These are phyloP conservation scores for Thera britannica DNA, from an alignment of 2,888 invertebrate species.

Conservation along the genomic window DNA sequence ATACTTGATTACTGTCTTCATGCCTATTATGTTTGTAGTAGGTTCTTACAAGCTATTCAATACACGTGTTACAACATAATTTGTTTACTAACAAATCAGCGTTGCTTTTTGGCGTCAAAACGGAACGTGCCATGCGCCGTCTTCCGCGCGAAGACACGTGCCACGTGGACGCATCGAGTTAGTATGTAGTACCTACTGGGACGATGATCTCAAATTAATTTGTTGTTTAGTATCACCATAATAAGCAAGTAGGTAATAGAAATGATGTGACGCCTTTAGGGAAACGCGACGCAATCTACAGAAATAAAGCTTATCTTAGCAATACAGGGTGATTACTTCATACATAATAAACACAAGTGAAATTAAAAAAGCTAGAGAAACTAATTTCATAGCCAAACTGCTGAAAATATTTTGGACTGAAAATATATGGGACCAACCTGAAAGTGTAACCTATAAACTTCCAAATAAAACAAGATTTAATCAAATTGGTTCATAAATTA, in stretches of 20 bases:
- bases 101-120: conserved; percentile 27
- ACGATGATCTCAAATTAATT: background rate
- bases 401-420: no score
- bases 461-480: no score
- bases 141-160: conserved; percentile 11
- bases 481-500: no score
- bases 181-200: no score
- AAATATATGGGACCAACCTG: no score
- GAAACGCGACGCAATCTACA: background rate
- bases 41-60: background rate
- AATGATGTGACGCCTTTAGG: background rate
- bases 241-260: background rate
- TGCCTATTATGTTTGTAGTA: background rate
- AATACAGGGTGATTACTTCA: no score
- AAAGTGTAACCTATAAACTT: no score
- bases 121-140: conserved; percentile 10
- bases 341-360: no score
- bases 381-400: no score
- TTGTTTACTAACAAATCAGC: conserved; percentile 29
- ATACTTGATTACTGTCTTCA: no score
- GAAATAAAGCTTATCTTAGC: background rate
- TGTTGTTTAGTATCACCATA: no score
- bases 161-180: background rate
- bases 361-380: no score
- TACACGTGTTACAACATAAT: conserved; percentile 10